These are phyloP conservation scores for Eulacestoma nigropectus DNA, from an alignment of 2,113 vertebrate species.

Conservation along the genomic window DNA sequence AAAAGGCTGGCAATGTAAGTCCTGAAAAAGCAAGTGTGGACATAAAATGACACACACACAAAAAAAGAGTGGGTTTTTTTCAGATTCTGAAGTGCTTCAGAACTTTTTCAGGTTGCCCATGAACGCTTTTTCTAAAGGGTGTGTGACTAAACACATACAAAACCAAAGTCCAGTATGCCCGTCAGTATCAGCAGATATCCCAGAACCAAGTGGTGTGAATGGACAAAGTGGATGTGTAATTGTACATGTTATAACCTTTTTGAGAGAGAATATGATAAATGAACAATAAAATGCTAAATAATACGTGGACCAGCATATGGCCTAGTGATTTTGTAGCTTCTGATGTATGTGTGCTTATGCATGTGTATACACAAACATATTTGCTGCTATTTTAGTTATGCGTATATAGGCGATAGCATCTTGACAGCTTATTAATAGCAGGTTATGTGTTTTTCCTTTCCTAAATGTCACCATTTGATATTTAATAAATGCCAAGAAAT, in stretches of 20 bases:
- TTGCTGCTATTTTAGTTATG: background rate
- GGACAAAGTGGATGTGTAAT: background rate
- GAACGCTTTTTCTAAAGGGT: background rate
- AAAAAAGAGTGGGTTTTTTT: background rate
- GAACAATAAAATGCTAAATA: background rate
- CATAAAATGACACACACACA: background rate
- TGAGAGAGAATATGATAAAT: background rate
- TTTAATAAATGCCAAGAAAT: constrained; percentile 23
- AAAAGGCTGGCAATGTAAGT: background rate
- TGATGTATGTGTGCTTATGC: background rate
- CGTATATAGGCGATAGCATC: background rate
- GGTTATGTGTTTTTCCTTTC: background rate
- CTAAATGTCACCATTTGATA: constrained; percentile 11
- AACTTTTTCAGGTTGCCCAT: background rate
- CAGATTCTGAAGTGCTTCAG: background rate
- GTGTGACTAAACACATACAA: background rate
- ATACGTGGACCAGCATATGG: background rate
- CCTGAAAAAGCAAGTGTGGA: background rate
- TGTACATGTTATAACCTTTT: background rate
- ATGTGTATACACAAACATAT: background rate
- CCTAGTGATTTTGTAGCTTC: background rate
- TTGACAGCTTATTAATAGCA: background rate
- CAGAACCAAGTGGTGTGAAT: background rate
- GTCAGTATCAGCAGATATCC: background rate
- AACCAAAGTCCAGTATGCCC: background rate